Evolutionary conservation across 2,888 invertebrate genomes (phyloP).

Genomic region (Microchrysa polita): DNA sequence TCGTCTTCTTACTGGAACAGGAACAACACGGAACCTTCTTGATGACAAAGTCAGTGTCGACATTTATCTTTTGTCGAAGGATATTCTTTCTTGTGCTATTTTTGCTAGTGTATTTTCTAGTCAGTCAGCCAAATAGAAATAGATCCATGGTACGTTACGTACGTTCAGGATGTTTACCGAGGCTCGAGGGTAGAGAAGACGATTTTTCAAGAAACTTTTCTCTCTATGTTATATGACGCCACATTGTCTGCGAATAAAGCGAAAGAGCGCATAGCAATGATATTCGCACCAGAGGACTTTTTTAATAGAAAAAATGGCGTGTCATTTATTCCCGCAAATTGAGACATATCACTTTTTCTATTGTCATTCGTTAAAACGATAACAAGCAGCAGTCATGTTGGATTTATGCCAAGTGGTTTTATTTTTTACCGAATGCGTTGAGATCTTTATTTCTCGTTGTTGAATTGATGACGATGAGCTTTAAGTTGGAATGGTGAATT

Average conservation of each 20-base stretch:
- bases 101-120: not conserved
- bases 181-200: not conserved
- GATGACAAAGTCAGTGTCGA: not conserved
- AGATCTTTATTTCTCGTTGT: too few relatives aligned
- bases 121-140: not conserved
- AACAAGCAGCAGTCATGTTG: slow-evolving; percentile 29
- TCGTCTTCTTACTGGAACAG: not conserved
- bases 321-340: slow-evolving; percentile 36
- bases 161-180: not conserved
- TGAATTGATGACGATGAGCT: too few relatives aligned
- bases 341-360: slow-evolving; percentile 32
- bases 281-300: slow-evolving; percentile 37
- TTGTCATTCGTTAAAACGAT: slow-evolving; percentile 20
- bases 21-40: not conserved
- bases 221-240: slow-evolving; percentile 13
- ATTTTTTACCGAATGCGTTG: not conserved
- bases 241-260: slow-evolving; percentile 32
- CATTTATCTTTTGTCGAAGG: too few relatives aligned
- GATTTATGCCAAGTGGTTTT: not conserved
- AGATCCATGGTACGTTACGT: too few relatives aligned
- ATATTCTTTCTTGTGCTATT: not conserved
- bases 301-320: slow-evolving; percentile 33
- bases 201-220: slow-evolving; percentile 17
- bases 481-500: too few relatives aligned
- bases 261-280: too few relatives aligned